Conservation (phyloP, 2,113 vertebrate species). For the Coptodon bakossiorum region DNA sequence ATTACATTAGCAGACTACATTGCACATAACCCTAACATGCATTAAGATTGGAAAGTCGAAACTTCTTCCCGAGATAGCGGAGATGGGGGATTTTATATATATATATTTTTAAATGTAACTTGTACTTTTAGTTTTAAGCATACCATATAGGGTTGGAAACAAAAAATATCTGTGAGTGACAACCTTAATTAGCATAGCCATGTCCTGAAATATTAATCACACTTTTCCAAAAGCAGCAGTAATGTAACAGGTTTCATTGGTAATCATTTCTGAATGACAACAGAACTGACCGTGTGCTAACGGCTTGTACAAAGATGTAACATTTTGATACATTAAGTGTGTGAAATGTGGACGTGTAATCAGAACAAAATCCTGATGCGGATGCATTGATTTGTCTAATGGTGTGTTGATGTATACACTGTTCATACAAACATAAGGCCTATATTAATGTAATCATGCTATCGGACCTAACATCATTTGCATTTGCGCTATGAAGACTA, state of each 20-base stretch:
- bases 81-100: background rate
- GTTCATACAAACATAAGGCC: constrained; percentile 15
- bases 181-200: background rate
- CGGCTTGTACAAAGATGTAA: constrained; percentile 41
- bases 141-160: background rate
- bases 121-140: background rate
- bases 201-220: background rate
- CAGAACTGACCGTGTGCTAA: background rate
- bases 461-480: constrained; percentile 65
- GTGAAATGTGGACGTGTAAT: constrained; percentile 2
- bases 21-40: background rate
- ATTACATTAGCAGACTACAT: background rate
- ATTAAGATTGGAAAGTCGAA: background rate
- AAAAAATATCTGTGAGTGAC: background rate
- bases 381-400: constrained; percentile 43
- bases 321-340: constrained; percentile 6
- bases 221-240: constrained; percentile 4
- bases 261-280: background rate
- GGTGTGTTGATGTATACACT: constrained; percentile 22
- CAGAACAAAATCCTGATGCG: constrained; percentile 30
- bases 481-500: constrained; percentile 57
- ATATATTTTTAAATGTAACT: background rate
- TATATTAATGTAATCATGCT: constrained; percentile 38
- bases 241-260: background rate
- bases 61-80: background rate